Evolutionary conservation across 1,140 invertebrate genomes (phyloP), one percentile per base, ranked within the genome.

Genomic region (Metaphire vulgaris): DNA sequence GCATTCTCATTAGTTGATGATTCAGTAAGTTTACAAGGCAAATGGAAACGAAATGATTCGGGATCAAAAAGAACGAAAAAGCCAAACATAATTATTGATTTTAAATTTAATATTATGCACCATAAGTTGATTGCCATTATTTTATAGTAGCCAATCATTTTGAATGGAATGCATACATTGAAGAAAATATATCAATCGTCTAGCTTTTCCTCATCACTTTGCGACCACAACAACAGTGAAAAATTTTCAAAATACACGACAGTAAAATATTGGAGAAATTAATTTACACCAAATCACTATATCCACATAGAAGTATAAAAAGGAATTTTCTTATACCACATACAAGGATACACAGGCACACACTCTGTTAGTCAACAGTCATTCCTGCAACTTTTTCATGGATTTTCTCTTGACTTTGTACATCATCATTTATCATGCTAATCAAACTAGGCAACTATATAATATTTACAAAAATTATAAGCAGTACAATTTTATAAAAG

Each of bases 231-330:
- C 41, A n/a, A 56, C 41, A 56, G 41, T 56, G 6, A 56, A 12
- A 56, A 56, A 6, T 56, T 6, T 12, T 21, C 6, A 6, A 12
- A 12, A 21, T 56, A 12, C 41, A 56, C 41, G 21, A 56, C 41
- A 56, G 21, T 56, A 56, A 56, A 56, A 56, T 56, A 12, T 56
- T 56, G 21, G 41, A 56, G 21, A 56, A 56, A 56, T 21, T 56
- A 56, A 56, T 56, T 56, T 56, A 56, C 41, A 56, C 41, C 41
- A 56, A 56, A 56, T 56, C 41, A 56, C 41, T 12, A 56, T 56
- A 56, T 6, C 41, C 41, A n/a, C n/a, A n/a, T n/a, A 56, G 41
- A 56, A 56, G 41, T 56, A 56, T 21, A 56, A 56, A 56, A 56
- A 6, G 21, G 41, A 21, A 56, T 12, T 56, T 56, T 21, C n/a